These are phyloP conservation scores for Gari tellinella DNA, from an alignment of 2,888 invertebrate species.

Conservation along the genomic window DNA sequence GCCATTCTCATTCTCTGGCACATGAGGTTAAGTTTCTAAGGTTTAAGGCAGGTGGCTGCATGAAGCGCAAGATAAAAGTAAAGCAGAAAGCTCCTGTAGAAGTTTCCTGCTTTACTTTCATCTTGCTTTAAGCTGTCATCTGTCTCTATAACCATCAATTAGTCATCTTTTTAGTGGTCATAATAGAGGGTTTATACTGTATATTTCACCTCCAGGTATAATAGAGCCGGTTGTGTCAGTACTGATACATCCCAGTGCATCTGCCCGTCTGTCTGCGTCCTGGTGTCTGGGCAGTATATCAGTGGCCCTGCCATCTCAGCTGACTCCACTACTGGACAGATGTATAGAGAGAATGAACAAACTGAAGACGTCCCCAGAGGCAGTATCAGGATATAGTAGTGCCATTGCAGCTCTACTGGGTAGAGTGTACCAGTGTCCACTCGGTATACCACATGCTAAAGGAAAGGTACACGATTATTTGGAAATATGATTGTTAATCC, in stretches of 20 bases:
- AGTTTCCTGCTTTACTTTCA: too few species aligned
- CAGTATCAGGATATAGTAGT: constrained; percentile 92
- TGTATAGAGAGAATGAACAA: constrained; percentile 84
- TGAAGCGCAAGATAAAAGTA: too few species aligned
- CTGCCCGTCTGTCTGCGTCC: constrained; percentile 96
- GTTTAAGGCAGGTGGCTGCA: too few species aligned
- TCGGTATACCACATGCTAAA: constrained; percentile 96
- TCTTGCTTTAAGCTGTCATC: too few species aligned
- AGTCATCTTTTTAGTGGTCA: too few species aligned
- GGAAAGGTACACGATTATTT: constrained; percentile 89
- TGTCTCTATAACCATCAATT: too few species aligned
- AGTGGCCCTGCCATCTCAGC: constrained; percentile 96
- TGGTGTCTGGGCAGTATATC: constrained; percentile 97
- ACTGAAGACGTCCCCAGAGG: constrained; percentile 93
- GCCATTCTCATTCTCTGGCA: too few species aligned
- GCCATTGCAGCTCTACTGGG: constrained; percentile 95
- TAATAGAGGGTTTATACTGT: too few species aligned
- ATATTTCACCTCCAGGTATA: constrained; percentile 86
- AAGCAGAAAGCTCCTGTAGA: too few species aligned
- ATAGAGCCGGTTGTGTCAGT: constrained; percentile 93
- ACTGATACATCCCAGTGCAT: constrained; percentile 96
- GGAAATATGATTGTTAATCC: too few species aligned
- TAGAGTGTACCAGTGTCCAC: constrained; percentile 91
- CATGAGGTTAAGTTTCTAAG: too few species aligned
- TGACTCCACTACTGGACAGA: constrained; percentile 95